Evolutionary conservation across 2,888 invertebrate genomes (phyloP).

Genomic region (Philonicus albiceps): DNA sequence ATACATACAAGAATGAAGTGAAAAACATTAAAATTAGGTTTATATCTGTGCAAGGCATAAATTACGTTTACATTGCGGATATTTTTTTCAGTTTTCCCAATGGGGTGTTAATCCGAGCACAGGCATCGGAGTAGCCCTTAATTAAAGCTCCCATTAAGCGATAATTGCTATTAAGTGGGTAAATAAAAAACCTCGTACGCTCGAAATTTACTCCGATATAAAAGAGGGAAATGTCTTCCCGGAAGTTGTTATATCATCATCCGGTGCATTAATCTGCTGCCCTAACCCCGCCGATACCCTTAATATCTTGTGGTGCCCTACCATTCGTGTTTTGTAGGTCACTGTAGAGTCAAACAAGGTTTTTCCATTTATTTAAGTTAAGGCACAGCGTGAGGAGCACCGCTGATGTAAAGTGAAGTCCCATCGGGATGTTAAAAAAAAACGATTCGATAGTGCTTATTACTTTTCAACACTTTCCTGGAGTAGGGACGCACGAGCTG

Average conservation of each 20-base stretch:
- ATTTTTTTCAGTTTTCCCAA: neutral
- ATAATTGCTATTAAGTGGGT: neutral
- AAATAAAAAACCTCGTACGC: neutral
- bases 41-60: neutral
- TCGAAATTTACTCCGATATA: neutral
- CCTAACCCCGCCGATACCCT: neutral
- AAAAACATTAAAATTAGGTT: neutral
- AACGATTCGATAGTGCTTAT: neutral
- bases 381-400: neutral
- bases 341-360: neutral
- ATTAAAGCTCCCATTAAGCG: neutral
- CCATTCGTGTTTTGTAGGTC: neutral
- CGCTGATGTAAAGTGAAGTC: neutral
- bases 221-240: neutral
- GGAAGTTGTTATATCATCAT: neutral
- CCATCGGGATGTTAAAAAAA: neutral
- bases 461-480: neutral
- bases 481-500: neutral
- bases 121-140: neutral
- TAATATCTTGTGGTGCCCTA: neutral
- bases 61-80: neutral
- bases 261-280: neutral
- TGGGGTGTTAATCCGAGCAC: neutral
- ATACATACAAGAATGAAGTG: neutral
- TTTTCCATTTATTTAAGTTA: slow-evolving; percentile 9